Base-by-base conservation (phyloP, 2,797 vertebrate genomes). In the Myiothlypis chrysogaster region DNA sequence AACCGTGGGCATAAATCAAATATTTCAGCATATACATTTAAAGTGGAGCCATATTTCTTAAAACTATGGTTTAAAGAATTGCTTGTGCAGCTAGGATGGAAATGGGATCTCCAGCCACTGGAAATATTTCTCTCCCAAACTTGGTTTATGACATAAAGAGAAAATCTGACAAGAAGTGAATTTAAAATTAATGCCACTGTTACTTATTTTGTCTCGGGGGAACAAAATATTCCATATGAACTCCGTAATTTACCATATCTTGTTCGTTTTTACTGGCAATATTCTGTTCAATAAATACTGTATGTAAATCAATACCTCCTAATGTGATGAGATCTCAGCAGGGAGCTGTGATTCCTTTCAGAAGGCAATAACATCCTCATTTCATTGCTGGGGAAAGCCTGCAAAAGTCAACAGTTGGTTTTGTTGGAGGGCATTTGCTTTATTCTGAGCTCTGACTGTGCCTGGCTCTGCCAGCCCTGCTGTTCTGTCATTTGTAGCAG, bases 251-350 rank as follows among this genome's bases (percentile, higher is more conserved):
- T 95, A 32, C 53, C 55, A 10, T 56, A 64, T 63, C 66, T 81
- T 82, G 35, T 83, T 95, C 50, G 14, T 91, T 96, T 94, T 86
- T 86, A 25, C 83, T 90, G 73, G 89, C 87, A 95, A 87, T 70
- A 81, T 43, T 23, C 90, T 52, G 14, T 53, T 61, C 66, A 57
- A 30, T 79, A 55, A 35, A 23, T n/a, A 55, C 57, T 60, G 60
- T 71, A 47, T 66, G 53, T n/a, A 78, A 84, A 60, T 41, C 80
- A 59, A 78, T 35, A 41, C 53, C 60, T 70, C 80, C 89, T 63
- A 69, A 81, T 56, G 68, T 68, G 88, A 79, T 46, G 84, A 85
- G 93, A 23, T 69, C 84, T 9, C 96, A 96, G 87, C 92, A 94
- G 95, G 94, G 60, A 49, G 3, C 66, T 43, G 37, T 22, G 69